These are phyloP conservation scores for Sebastes ruberrimus DNA, from an alignment of 2,797 vertebrate species.

Conservation along the genomic window DNA sequence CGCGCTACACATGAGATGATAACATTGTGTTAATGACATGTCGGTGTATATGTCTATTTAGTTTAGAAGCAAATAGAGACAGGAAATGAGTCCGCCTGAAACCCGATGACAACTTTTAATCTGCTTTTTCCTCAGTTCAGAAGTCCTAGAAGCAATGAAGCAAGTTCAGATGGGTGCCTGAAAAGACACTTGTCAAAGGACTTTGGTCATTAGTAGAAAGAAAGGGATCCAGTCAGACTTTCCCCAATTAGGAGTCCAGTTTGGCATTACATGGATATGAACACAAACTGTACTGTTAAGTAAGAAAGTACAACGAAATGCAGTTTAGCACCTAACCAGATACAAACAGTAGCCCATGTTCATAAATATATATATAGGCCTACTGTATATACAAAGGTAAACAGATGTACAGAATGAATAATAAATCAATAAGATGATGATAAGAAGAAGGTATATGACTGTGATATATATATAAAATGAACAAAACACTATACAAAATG, in stretches of 20 bases:
- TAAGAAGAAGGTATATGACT: background rate
- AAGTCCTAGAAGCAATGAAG: background rate
- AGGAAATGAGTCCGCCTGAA: background rate
- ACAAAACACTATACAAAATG: background rate
- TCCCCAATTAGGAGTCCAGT: too few relatives aligned
- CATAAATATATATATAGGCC: background rate
- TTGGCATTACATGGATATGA: background rate
- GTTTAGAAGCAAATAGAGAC: background rate
- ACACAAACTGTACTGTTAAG: background rate
- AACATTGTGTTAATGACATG: background rate
- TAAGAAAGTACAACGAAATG: background rate
- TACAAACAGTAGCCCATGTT: background rate
- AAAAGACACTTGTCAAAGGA: background rate
- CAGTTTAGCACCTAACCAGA: background rate
- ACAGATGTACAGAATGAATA: background rate
- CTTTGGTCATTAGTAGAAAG: background rate
- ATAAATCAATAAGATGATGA: background rate
- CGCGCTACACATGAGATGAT: conserved; percentile 79
- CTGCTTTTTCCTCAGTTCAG: background rate
- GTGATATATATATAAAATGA: background rate
- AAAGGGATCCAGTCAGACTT: background rate
- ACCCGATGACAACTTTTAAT: background rate
- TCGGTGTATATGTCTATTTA: background rate
- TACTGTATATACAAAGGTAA: background rate
- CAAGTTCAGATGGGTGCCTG: background rate